Evolutionary conservation across 2,797 vertebrate genomes (phyloP).

Genomic region (Sphenopsis melanotis): DNA sequence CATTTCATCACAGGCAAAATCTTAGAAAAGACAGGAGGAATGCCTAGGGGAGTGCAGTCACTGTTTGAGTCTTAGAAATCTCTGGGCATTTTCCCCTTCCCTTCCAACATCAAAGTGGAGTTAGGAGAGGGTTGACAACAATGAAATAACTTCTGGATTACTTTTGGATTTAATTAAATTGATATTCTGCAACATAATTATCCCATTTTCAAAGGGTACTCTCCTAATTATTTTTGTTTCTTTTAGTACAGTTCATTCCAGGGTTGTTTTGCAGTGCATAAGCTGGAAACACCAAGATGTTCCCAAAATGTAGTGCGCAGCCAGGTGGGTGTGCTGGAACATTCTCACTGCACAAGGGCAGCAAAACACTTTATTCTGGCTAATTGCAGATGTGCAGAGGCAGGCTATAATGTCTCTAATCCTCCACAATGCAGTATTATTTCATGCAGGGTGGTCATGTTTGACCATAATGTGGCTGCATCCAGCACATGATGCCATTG

Average conservation of each 20-base stretch:
- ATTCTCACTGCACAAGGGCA: not conserved
- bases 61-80: not conserved
- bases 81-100: not conserved
- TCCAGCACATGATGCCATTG: not conserved
- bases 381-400: not conserved
- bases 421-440: not conserved
- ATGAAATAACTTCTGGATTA: not conserved
- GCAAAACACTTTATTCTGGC: not conserved
- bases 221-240: not conserved
- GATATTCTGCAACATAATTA: not conserved
- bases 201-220: not conserved
- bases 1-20: not conserved
- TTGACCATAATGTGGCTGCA: fast-evolving
- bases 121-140: not conserved
- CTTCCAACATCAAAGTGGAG: not conserved
- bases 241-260: not conserved
- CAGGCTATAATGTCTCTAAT: not conserved
- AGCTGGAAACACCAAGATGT: not conserved
- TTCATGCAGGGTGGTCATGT: not conserved
- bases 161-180: not conserved
- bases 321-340: not conserved
- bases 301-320: not conserved
- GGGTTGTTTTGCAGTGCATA: not conserved
- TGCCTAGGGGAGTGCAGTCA: not conserved
- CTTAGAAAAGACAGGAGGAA: not conserved